phyloP scores from a whole-genome alignment of 2,113 vertebrate genomes.

The Otus sunia region DNA sequence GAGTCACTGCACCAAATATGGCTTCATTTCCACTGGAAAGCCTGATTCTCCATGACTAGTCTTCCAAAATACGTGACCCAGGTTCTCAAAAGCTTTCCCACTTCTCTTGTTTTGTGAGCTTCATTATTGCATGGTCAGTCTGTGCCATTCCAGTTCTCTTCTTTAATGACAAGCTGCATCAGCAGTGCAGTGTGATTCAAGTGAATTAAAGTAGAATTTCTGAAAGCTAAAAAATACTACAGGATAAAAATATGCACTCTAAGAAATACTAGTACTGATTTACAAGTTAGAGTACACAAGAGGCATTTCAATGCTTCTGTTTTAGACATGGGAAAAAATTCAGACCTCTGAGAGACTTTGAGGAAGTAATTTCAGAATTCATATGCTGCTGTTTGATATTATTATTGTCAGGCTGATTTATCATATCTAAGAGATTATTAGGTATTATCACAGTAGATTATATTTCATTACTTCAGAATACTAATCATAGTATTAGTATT shows the following conservation, averaged over 20 bases:
- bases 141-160: neutral
- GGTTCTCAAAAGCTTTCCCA: neutral
- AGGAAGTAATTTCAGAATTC: constrained; percentile 19
- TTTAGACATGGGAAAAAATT: neutral
- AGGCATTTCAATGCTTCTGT: neutral
- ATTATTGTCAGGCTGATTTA: constrained; percentile 4
- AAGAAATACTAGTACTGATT: neutral
- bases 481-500: constrained; percentile 54
- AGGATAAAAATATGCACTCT: neutral
- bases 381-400: neutral
- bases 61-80: neutral
- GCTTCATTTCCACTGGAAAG: neutral
- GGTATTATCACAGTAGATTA: constrained; percentile 52
- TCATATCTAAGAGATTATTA: constrained; percentile 47
- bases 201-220: neutral
- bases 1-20: neutral
- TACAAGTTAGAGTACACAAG: neutral
- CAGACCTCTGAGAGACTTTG: neutral
- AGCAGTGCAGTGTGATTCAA: neutral
- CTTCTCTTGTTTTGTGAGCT: neutral
- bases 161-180: neutral
- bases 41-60: neutral
- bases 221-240: neutral
- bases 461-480: constrained; percentile 54
- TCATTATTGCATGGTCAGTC: neutral